Percentiles rank a stretch among this genome's conserved stretches.
phyloP scores from a whole-genome alignment of 2,888 invertebrate genomes.

The Heteropelma amictum region DNA sequence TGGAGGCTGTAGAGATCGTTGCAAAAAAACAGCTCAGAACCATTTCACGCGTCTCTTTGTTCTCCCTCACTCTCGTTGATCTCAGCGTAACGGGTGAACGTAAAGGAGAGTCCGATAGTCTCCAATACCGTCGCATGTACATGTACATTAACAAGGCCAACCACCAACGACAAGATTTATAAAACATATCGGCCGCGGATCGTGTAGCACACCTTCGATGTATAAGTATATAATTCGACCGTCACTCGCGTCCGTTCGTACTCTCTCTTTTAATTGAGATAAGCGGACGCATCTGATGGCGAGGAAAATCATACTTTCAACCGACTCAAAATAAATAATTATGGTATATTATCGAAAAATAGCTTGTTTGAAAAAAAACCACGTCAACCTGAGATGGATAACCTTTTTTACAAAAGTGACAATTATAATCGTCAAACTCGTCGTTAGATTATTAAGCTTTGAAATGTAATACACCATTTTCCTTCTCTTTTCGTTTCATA shows the following conservation, averaged over 20 bases:
- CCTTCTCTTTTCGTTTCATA: no score
- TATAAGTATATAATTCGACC: slow-evolving; percentile 9
- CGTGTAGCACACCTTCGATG: slow-evolving; percentile 34
- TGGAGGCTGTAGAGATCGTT: slow-evolving; percentile 16
- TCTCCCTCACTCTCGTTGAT: slow-evolving; percentile 27
- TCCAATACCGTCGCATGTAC: slow-evolving; percentile 50
- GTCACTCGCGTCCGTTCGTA: background rate
- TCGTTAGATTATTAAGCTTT: no score
- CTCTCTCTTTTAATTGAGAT: slow-evolving; percentile 18
- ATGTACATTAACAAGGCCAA: slow-evolving; percentile 58
- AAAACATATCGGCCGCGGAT: slow-evolving; percentile 48
- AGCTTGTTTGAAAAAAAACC: no score
- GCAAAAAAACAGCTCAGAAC: slow-evolving; percentile 24
- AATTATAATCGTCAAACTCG: no score
- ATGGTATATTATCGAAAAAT: no score
- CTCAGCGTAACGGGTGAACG: slow-evolving; percentile 58
- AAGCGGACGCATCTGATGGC: no score
- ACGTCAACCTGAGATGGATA: no score
- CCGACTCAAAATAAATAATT: background rate
- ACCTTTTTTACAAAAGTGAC: no score
- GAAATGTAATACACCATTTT: no score
- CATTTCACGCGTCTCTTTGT: slow-evolving; percentile 29
- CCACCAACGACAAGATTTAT: slow-evolving; percentile 54
- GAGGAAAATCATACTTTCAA: background rate
- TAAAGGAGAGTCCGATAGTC: slow-evolving; percentile 54